Evolutionary conservation across 2,797 vertebrate genomes (phyloP), one percentile per base, ranked within the genome.

Genomic region (Premnoplex brunnescens): DNA sequence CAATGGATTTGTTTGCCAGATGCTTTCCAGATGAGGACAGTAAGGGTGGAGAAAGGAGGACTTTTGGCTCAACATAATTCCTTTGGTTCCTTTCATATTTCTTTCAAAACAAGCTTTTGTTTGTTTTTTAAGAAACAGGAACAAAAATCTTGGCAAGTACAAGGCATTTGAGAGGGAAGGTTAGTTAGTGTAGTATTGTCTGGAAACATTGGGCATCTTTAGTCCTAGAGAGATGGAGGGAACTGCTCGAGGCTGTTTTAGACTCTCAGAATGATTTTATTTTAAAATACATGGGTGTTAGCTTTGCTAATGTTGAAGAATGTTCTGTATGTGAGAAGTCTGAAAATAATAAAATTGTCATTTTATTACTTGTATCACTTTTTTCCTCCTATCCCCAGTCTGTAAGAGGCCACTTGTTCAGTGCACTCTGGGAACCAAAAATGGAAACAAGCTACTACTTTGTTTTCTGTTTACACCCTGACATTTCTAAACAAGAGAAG

Each of bases 401-500:
- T 55, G 41, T 93, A 84, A 96, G 92, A 92, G 64, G 89, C 93
- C 80, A 69, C 91, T 97, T 95, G 91, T 95, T 96, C 79, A 74
- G 81, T 58, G 64, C 9, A 17, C 81, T 93, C 63, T 30, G 52
- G 63, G 77, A 96, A 78, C 28, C 37, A 79, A 48, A 68, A 71
- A 84, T 81, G 56, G 78, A 85, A 91, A 97, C 98, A 97, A 97
- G 94, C 96, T 81, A 41, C 71, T 95, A 97, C 97, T 98, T 97
- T 97, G 97, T 98, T 97, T 97, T 96, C 88, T 51, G 55, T 88
- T 95, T 95, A 81, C 55, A 60, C 88, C 48, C 74, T 96, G 96
- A 93, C 97, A 96, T 97, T 97, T 97, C 96, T 96, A 93, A 91
- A 91, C 80, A 89, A 83, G 85, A 85, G 24, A 52, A 95, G 88